Conservation (phyloP, 2,888 invertebrate genomes). For the Zhengitettix transpicula region DNA sequence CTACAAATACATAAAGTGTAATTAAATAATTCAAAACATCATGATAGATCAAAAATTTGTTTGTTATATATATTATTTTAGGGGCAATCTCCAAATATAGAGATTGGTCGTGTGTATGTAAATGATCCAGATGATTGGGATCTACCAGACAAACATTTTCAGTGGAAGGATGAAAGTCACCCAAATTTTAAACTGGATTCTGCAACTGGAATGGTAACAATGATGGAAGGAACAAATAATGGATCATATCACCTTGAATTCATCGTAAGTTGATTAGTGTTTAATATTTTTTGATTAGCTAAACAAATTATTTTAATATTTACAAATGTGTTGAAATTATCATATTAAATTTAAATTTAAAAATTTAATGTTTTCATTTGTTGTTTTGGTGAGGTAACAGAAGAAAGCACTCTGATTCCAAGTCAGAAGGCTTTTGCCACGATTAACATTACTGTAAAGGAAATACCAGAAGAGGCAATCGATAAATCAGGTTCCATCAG, state of each 20-base stretch:
- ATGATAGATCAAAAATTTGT: too few relatives aligned
- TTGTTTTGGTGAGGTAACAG: conserved; percentile 36
- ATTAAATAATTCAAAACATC: too few relatives aligned
- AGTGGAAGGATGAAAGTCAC: conserved; percentile 38
- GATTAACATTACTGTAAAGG: conserved; percentile 73
- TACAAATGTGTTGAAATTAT: neutral
- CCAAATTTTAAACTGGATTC: conserved; percentile 56
- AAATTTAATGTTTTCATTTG: neutral
- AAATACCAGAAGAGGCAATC: conserved; percentile 82
- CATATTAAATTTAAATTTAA: neutral
- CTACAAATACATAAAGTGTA: too few relatives aligned
- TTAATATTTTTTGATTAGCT: neutral
- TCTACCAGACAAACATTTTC: conserved; percentile 74
- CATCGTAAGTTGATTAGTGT: conserved; percentile 24
- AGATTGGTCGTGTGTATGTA: conserved; percentile 85
- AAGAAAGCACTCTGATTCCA: conserved; percentile 40
- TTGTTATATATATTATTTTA: conserved; percentile 17
- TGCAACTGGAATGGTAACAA: conserved; percentile 73
- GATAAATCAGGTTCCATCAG: conserved; percentile 83
- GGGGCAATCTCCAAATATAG: conserved; percentile 62
- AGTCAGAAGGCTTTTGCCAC: conserved; percentile 61
- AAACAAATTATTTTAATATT: neutral
- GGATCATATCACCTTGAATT: conserved; percentile 64
- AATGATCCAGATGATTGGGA: conserved; percentile 97
- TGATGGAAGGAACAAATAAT: conserved; percentile 57